Evolutionary conservation across 2,113 vertebrate genomes (phyloP), one percentile per base, ranked within the genome.

Genomic region (Clupea harengus): DNA sequence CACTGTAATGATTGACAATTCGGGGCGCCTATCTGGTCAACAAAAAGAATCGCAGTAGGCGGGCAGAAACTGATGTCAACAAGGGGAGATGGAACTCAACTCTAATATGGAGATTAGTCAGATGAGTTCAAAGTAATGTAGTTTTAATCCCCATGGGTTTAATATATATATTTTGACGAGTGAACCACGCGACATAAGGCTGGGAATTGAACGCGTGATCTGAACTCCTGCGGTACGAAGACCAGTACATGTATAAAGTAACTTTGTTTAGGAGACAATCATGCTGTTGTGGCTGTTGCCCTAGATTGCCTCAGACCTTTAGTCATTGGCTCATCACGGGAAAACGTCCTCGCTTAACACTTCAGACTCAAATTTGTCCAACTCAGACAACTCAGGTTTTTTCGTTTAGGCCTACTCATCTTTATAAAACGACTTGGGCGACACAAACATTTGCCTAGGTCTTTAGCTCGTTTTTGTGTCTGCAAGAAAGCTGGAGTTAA

Each of bases 41-140:
- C 5, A 11, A 4, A 3, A 18, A 39, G 25, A 87, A 67, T 13
- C 13, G 72, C 2, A 52, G 72, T 57, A 85, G 88, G 91, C 9
- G 92, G 90, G 86, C 0, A 39, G 17, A 50, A 87, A 83, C 81
- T n/a, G 13, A 89, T 92, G 93, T 94, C 93, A 95, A 94, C 94
- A 94, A 93, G 89, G 49, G 52, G 83, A 86, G 86, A 85, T 91
- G 52, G 87, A 90, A 89, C 22, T 84, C 44, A 57, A 80, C 83
- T 84, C 75, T 80, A 88, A 91, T 89, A 89, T 88, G 25, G 82
- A 83, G 50, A 20, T 78, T 32, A 52, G 32, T 15, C 13, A 78
- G 3, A 85, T 82, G 78, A 25, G 32, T 5, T 13, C 72, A 57
- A 50, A 20, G 18, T 44, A 0, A n/a, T 81, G 54, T 82, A 2